A percentile compares a stretch with the other conserved stretches of the same genome.
Evolutionary conservation across 2,113 vertebrate genomes (phyloP).

Genomic region (Trogon melanurus): DNA sequence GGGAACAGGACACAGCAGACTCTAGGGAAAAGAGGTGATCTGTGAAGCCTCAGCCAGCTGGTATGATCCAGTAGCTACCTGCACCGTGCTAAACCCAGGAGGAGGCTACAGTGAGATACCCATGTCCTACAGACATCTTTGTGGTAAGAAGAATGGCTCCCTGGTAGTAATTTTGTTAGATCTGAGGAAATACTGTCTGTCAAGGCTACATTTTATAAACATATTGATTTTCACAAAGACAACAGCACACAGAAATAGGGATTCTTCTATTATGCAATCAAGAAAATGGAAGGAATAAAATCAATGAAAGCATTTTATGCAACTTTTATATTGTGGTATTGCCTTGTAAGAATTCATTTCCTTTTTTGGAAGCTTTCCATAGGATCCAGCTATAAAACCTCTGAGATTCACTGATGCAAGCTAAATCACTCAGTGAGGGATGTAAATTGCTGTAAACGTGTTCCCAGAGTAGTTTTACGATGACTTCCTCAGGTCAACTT

Average conservation of each 20-base stretch:
- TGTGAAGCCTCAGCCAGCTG: background rate
- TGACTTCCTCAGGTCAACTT: background rate
- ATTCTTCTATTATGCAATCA: background rate
- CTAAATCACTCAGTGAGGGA: background rate
- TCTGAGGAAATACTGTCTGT: background rate
- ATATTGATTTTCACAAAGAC: background rate
- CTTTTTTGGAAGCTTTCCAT: background rate
- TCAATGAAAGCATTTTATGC: conserved; percentile 12
- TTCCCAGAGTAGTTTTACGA: background rate
- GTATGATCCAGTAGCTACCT: background rate
- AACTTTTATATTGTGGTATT: background rate
- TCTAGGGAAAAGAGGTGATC: background rate
- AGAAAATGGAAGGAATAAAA: conserved; percentile 3
- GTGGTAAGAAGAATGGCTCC: background rate
- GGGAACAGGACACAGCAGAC: background rate
- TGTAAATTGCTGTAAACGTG: background rate
- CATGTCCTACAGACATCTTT: background rate
- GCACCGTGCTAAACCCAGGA: background rate
- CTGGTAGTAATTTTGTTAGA: background rate
- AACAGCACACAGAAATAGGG: background rate
- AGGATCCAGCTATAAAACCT: background rate
- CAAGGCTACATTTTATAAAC: background rate
- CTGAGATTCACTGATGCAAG: background rate
- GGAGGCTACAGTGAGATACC: background rate
- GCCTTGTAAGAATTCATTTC: background rate